A percentile compares a stretch with the other conserved stretches of the same genome.
phyloP scores from a whole-genome alignment of 1,140 invertebrate genomes.

The Formica selysi region DNA sequence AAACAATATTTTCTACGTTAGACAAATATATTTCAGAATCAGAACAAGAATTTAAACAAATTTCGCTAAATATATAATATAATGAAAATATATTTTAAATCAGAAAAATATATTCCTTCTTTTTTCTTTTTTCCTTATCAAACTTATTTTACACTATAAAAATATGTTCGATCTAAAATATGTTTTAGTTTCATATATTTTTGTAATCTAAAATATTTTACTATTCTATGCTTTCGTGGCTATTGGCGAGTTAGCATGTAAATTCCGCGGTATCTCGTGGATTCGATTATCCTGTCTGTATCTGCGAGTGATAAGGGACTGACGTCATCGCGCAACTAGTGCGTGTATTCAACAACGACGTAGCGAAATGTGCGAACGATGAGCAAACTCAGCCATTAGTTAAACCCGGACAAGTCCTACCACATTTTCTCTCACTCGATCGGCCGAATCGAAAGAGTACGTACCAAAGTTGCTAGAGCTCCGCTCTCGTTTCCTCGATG shows the following conservation, averaged over 20 bases:
- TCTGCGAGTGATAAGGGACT: constrained; percentile 47
- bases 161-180: neutral
- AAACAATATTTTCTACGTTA: constrained; percentile 59
- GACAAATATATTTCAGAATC: neutral
- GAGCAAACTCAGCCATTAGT: neutral
- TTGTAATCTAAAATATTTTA: neutral
- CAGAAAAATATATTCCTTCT: no score
- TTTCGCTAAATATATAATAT: neutral
- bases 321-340: constrained; percentile 48
- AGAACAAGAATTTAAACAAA: neutral
- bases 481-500: constrained; percentile 76
- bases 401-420: neutral
- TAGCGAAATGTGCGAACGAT: neutral
- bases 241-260: constrained; percentile 19
- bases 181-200: neutral
- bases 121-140: neutral
- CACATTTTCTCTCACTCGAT: constrained; percentile 69
- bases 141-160: neutral
- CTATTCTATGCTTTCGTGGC: neutral
- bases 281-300: constrained; percentile 53
- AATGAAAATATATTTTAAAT: neutral
- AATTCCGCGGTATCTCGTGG: constrained; percentile 51
- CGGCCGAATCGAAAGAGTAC: constrained; percentile 73
- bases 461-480: constrained; percentile 37
- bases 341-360: constrained; percentile 37